These are phyloP conservation scores for Acropora tenuis DNA, from an alignment of 64 coral and sea anemone species.

Conservation along the genomic window DNA sequence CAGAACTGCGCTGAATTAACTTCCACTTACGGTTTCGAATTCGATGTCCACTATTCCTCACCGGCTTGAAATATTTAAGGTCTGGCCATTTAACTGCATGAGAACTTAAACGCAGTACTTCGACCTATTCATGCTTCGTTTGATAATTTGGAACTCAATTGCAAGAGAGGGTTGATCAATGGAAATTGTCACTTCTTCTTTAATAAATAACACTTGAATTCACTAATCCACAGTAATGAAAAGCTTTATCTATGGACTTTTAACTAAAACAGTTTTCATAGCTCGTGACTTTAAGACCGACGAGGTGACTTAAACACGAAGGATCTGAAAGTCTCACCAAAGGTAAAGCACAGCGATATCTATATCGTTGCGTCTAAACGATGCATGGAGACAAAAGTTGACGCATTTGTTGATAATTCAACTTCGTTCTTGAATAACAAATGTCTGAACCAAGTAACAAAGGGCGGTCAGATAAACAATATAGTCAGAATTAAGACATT, in stretches of 20 bases:
- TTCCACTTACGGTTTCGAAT: too few relatives aligned
- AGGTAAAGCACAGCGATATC: neutral
- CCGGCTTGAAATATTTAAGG: too few relatives aligned
- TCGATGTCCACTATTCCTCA: too few relatives aligned
- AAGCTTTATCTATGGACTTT: neutral
- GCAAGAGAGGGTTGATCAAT: neutral
- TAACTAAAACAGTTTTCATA: neutral
- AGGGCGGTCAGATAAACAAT: neutral
- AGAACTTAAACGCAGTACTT: too few relatives aligned
- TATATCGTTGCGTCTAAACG: neutral
- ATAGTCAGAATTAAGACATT: too few relatives aligned
- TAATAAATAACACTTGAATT: neutral
- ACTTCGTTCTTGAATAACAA: conserved; percentile 18
- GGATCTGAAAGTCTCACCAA: neutral
- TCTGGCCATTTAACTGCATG: too few relatives aligned
- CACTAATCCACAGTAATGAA: conserved; percentile 6
- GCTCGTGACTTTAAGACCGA: too few relatives aligned
- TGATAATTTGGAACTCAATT: too few relatives aligned
- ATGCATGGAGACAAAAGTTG: neutral
- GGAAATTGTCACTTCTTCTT: neutral
- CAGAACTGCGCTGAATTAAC: too few relatives aligned
- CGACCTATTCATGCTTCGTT: too few relatives aligned
- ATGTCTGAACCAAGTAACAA: neutral
- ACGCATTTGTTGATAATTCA: neutral
- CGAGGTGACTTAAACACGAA: too few relatives aligned